Evolutionary conservation across 2,797 vertebrate species (phyloP), one percentile per base, ranked within the genome.

Genomic region (Pangasius macronema): DNA sequence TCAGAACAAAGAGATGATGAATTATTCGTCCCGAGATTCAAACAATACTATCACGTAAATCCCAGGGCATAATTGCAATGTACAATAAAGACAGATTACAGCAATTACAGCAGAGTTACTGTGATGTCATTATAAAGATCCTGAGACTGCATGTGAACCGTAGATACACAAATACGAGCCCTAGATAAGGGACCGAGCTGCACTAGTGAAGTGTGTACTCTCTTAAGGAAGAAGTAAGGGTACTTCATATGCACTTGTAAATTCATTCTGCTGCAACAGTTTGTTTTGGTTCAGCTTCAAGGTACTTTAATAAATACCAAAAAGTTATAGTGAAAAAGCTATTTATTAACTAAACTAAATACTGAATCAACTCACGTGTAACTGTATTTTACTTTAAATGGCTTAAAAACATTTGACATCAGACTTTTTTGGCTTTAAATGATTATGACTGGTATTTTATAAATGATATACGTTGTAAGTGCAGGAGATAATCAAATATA

Each of bases 51-150:
- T 59, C 53, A 24, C 33, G 20, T 59, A 27, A 80, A 80, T 57
- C 39, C 77, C 20, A 36, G 20, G 20, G 9, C 22, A 27, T 80
- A 57, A 80, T 80, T 24, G 24, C 33, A 24, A 24, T 24, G 27
- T 80, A 80, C 53, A 80, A 39, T 39, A 59, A 39, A 59, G 77
- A 80, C 77, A 80, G 53, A 57, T 80, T 80, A 57, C 51, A 57
- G 76, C 30, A 80, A 57, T 80, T 80, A 57, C 77, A 80, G 10
- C 33, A 0, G 6, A 36, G 77, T 39, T 80, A 57, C 53, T 39
- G 77, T 57, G 76, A 80, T 59, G 76, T 57, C 76, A 49, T 80
- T 57, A 36, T 24, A 22, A 39, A 57, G 3, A 6, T 6, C 24
- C 53, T 8, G 53, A 24, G 77, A 80, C 73, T 30, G 73, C 42